Percentiles rank a stretch among this genome's conserved stretches.
These are phyloP conservation scores for Cepaea nemoralis DNA, from an alignment of 1,140 invertebrate genomes.

Conservation along the genomic window DNA sequence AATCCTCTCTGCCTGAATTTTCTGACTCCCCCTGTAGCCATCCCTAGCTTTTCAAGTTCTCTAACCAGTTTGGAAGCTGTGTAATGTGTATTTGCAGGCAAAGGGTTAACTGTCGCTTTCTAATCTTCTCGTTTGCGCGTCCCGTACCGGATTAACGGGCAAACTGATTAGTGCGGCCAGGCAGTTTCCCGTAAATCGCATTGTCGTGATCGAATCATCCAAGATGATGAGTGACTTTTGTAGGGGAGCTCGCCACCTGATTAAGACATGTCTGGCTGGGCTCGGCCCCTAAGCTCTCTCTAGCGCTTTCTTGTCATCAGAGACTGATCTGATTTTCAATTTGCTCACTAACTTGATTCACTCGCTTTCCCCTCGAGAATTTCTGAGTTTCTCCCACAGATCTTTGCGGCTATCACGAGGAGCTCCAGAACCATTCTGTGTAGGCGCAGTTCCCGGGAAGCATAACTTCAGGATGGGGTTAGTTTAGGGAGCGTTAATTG, in stretches of 20 bases:
- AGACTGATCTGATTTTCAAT: slow-evolving; percentile 58
- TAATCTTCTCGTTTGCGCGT: slow-evolving; percentile 32
- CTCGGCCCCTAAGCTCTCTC: slow-evolving; percentile 32
- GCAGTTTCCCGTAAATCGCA: slow-evolving; percentile 34
- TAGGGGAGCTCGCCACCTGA: slow-evolving; percentile 43
- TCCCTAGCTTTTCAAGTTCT: slow-evolving; percentile 7
- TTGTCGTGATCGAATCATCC: slow-evolving; percentile 29
- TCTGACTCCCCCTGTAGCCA: no score
- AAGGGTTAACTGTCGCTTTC: slow-evolving; percentile 41
- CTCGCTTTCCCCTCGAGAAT: slow-evolving; percentile 24
- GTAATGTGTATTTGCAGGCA: slow-evolving; percentile 40
- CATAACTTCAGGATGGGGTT: not conserved
- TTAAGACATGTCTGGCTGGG: slow-evolving; percentile 41
- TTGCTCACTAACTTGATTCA: slow-evolving; percentile 52
- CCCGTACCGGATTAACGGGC: slow-evolving; percentile 18
- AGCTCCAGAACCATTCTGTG: not conserved
- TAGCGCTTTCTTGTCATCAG: slow-evolving; percentile 46
- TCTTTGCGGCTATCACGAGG: not conserved
- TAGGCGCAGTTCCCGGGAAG: not conserved
- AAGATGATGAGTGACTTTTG: slow-evolving; percentile 55
- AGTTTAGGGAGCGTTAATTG: slow-evolving; percentile 14
- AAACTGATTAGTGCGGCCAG: slow-evolving; percentile 39
- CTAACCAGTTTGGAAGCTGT: slow-evolving; percentile 27
- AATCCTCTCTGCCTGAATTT: no score
- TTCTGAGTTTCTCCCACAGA: slow-evolving; percentile 17